Percentiles rank a stretch among this genome's conserved stretches.
phyloP scores from a whole-genome alignment of 2,888 invertebrate genomes.

The Sialis fuliginosa region DNA sequence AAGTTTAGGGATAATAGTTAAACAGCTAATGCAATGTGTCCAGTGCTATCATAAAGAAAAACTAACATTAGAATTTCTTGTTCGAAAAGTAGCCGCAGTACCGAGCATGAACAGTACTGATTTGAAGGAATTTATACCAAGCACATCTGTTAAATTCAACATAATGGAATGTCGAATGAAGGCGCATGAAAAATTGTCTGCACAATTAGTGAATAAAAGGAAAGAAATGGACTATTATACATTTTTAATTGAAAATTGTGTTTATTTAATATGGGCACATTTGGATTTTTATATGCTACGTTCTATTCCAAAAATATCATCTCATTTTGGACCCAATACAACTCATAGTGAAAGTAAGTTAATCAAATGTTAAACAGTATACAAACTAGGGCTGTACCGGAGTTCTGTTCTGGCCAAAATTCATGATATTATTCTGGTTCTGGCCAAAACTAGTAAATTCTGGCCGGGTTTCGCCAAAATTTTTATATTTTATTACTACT shows the following conservation, averaged over 20 bases:
- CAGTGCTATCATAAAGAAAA: conserved; percentile 33
- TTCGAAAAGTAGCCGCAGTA: conserved; percentile 28
- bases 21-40: conserved; percentile 35
- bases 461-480: no score
- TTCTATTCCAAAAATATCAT: conserved; percentile 29
- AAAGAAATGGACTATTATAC: conserved; percentile 40
- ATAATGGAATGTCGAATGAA: conserved; percentile 18
- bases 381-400: no score
- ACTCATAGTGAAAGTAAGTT: neutral
- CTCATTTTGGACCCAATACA: conserved; percentile 9
- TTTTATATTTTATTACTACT: no score
- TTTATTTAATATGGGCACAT: conserved; percentile 64
- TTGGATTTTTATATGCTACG: conserved; percentile 50
- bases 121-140: conserved; percentile 31
- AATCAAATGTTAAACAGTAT: no score
- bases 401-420: no score
- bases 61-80: conserved; percentile 27
- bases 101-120: conserved; percentile 35
- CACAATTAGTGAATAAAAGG: conserved; percentile 34
- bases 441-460: no score
- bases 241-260: conserved; percentile 50
- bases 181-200: conserved; percentile 29
- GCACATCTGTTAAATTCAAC: conserved; percentile 16
- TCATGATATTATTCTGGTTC: no score
- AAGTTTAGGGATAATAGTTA: conserved; percentile 32